These are phyloP conservation scores for Gorsachius magnificus DNA, from an alignment of 2,797 vertebrate genomes.

Conservation along the genomic window DNA sequence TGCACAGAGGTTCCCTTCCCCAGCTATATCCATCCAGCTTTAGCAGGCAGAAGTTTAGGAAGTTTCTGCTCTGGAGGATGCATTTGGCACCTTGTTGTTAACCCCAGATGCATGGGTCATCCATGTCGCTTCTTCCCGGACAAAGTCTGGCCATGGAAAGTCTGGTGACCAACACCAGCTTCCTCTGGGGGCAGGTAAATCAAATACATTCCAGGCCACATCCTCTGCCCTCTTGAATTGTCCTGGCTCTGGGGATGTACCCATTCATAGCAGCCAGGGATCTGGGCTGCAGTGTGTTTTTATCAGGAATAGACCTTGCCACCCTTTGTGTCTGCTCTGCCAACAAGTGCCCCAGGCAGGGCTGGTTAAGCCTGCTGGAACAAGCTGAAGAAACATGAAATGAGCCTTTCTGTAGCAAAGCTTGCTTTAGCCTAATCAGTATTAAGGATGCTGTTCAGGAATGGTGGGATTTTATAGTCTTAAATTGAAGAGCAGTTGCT, in stretches of 20 bases:
- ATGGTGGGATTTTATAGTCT: background rate
- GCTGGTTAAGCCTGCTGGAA: background rate
- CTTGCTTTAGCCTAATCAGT: background rate
- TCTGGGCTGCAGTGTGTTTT: background rate
- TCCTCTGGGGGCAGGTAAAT: background rate
- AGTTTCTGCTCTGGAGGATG: background rate
- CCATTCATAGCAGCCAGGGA: background rate
- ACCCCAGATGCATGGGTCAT: rapidly evolving
- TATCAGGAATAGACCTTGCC: background rate
- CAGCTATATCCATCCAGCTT: background rate
- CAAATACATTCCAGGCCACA: background rate
- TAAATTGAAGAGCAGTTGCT: background rate
- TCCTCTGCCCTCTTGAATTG: background rate
- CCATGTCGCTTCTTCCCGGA: background rate
- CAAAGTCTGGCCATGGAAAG: background rate
- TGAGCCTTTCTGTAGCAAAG: background rate
- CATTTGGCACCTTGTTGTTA: background rate
- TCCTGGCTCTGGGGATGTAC: background rate
- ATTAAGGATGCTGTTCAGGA: background rate
- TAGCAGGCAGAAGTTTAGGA: background rate
- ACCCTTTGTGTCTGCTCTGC: background rate
- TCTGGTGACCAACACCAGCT: background rate
- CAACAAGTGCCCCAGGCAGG: background rate
- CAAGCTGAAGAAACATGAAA: background rate
- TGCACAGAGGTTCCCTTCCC: background rate